A percentile compares a stretch with the other conserved stretches of the same genome.
These are phyloP conservation scores for Apantesis nais DNA, from an alignment of 2,888 invertebrate species.

Conservation along the genomic window DNA sequence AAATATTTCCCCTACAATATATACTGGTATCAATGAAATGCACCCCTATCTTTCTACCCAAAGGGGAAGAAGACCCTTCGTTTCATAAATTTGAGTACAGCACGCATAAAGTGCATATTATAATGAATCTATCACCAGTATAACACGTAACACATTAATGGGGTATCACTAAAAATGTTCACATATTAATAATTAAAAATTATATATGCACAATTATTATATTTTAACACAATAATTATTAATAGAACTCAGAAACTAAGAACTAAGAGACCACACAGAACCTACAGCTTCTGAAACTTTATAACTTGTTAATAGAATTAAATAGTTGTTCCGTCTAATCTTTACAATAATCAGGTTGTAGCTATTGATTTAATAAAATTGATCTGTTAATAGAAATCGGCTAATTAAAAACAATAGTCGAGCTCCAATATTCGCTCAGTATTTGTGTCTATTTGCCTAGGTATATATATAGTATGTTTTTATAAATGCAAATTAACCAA, in stretches of 20 bases:
- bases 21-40: conserved; percentile 28
- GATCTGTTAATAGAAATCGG: neutral
- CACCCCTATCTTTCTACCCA: conserved; percentile 36
- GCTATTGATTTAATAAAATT: neutral
- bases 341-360: no score
- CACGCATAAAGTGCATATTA: neutral
- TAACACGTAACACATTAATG: neutral
- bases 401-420: neutral
- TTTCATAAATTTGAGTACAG: conserved; percentile 6
- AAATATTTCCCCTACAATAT: conserved; percentile 23
- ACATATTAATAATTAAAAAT: no score
- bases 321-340: neutral
- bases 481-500: no score
- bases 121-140: neutral
- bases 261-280: neutral
- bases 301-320: neutral
- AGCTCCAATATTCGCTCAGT: neutral
- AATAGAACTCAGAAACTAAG: neutral
- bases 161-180: neutral
- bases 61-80: conserved; percentile 28
- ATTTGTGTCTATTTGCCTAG: neutral
- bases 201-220: no score
- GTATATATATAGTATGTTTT: neutral
- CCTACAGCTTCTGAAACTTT: neutral
- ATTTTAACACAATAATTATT: no score